Percentiles rank a stretch among this genome's conserved stretches.
These are phyloP conservation scores for Charina bottae DNA, from an alignment of 2,113 vertebrate species.

Conservation along the genomic window DNA sequence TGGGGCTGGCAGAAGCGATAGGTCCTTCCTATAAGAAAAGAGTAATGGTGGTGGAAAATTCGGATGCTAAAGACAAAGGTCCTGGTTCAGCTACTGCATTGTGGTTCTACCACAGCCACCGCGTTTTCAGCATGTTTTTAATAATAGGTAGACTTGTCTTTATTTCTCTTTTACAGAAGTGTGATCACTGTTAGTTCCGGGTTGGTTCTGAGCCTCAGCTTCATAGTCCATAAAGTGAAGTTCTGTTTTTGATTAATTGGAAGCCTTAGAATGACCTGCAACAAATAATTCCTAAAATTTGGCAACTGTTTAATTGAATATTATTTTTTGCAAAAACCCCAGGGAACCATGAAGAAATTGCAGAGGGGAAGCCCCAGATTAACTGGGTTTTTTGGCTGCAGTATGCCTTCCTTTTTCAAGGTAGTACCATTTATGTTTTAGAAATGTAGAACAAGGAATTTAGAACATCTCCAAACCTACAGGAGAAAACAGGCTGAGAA, in stretches of 20 bases:
- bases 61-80: background rate
- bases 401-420: background rate
- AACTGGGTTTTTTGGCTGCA: background rate
- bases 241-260: background rate
- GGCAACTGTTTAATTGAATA: background rate
- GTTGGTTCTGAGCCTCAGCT: background rate
- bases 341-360: background rate
- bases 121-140: background rate
- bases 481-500: background rate
- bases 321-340: background rate
- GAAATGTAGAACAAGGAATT: background rate
- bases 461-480: background rate
- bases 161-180: background rate
- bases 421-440: background rate
- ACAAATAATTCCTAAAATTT: background rate
- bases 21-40: background rate
- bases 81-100: background rate
- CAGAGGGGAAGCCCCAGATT: background rate
- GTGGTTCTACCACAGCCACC: background rate
- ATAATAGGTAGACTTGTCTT: background rate
- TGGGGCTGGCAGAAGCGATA: background rate
- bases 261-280: background rate
- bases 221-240: background rate
- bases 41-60: background rate
- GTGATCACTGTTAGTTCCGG: background rate